A percentile compares a stretch with the other conserved stretches of the same genome.
Evolutionary conservation across 2,888 invertebrate genomes (phyloP).

Genomic region (Aleiodes testaceus): DNA sequence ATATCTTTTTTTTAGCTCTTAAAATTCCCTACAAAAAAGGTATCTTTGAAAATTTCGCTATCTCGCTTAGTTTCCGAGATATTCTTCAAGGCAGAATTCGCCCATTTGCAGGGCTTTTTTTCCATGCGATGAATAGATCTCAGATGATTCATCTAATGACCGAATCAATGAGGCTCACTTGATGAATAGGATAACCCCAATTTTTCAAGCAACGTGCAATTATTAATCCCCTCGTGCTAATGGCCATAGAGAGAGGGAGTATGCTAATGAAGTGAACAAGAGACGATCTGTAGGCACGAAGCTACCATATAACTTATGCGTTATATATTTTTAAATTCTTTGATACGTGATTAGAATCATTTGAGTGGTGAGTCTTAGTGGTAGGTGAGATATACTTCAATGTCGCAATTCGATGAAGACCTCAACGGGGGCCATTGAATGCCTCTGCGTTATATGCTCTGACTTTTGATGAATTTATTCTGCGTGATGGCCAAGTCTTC

Average conservation of each 20-base stretch:
- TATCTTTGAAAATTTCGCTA: too few species aligned
- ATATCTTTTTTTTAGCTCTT: too few species aligned
- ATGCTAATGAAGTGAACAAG: conserved; percentile 58
- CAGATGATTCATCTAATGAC: not conserved
- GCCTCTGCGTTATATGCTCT: conserved; percentile 28
- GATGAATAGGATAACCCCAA: conserved; percentile 48
- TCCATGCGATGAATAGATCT: not conserved
- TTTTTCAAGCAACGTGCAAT: conserved; percentile 51
- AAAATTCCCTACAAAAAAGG: too few species aligned
- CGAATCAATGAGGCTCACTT: conserved; percentile 34
- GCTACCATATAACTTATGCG: conserved; percentile 13
- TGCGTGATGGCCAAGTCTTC: conserved; percentile 20
- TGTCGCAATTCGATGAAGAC: conserved; percentile 67
- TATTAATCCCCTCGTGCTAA: conserved; percentile 57
- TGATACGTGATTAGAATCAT: conserved; percentile 44
- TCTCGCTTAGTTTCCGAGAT: too few species aligned
- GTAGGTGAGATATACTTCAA: conserved; percentile 66
- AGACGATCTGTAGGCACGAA: conserved; percentile 18
- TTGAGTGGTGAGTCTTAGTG: conserved; percentile 59
- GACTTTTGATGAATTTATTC: conserved; percentile 41
- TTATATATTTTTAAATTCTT: conserved; percentile 26
- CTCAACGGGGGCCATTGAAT: conserved; percentile 54
- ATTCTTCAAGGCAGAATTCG: too few species aligned
- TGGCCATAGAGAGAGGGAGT: conserved; percentile 52
- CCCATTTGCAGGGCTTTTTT: not conserved